Evolutionary conservation across 23 tunicate genomes (phyloP).

Genomic region (Ciona savignyi): DNA sequence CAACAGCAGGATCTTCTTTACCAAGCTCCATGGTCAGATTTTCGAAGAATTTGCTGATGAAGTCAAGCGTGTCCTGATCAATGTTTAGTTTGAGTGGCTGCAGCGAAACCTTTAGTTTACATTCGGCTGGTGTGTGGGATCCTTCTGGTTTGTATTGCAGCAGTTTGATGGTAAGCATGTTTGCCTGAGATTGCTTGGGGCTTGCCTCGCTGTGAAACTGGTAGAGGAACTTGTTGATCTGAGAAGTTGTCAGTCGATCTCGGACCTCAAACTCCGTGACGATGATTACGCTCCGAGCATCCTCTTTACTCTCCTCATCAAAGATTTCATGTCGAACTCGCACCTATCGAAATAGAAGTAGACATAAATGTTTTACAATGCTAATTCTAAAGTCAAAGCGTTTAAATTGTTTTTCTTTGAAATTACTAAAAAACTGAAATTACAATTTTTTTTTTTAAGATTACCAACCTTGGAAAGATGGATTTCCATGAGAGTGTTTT

Average conservation of each 20-base stretch:
- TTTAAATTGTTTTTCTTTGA: too few species aligned
- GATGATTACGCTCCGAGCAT: slow-evolving; percentile 40
- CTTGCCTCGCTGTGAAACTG: slow-evolving; percentile 63
- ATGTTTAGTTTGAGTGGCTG: slow-evolving; percentile 81
- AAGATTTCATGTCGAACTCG: slow-evolving; percentile 54
- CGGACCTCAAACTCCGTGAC: slow-evolving; percentile 65
- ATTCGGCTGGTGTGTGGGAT: slow-evolving; percentile 29
- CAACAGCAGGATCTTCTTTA: too few species aligned
- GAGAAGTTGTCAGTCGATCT: slow-evolving; percentile 76
- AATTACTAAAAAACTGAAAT: too few species aligned
- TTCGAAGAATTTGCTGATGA: slow-evolving; percentile 53
- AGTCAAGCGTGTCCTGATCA: slow-evolving; percentile 80
- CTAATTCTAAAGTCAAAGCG: not conserved
- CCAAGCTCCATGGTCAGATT: too few species aligned
- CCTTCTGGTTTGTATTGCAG: slow-evolving; percentile 28
- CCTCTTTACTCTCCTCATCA: slow-evolving; percentile 26
- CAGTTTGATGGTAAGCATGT: slow-evolving; percentile 61
- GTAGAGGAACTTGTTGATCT: slow-evolving; percentile 90
- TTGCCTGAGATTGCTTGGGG: slow-evolving; percentile 68
- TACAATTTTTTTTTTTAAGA: too few species aligned
- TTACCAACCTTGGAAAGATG: slow-evolving; percentile 52
- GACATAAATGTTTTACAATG: not conserved
- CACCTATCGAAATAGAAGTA: not conserved
- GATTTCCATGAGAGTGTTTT: slow-evolving; percentile 52
- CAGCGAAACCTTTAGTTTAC: slow-evolving; percentile 50